Base-by-base conservation (phyloP, 2,888 invertebrate genomes). In the Oscheius sp. region DNA sequence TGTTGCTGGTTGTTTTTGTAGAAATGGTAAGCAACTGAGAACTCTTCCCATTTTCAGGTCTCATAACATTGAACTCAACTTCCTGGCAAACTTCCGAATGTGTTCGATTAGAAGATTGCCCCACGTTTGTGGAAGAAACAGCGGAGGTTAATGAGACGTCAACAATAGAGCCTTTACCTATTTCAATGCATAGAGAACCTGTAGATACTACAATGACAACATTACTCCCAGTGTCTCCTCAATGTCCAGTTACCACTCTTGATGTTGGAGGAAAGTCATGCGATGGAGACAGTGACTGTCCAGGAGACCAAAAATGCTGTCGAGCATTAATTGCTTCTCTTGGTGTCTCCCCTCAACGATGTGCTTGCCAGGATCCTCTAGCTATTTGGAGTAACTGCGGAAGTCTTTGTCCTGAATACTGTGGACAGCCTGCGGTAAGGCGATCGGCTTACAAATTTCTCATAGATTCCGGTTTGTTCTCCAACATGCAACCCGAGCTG, bases 1-100 rank as follows among this genome's bases (percentile, higher is more conserved):
- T 59, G 71, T 77, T 17, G 71, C 79, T 12, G 84, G 84, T 9
- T 84, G 84, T 49, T 84, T 80, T 71, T 84, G 84, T 66, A 73
- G 70, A 57, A 79, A 77, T 67, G 79, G 79, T 71, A 28, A 8
- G 20, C 2, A 36, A 26, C 14, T 12, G 8, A n/a, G n/a, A n/a
- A n/a, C 9, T 4, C 2, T 50, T 28, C 12, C 6, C 6, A 24
- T 32, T 36, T 56, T 56, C 4, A 73, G 73, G 74, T 14, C 47
- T 75, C 44, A 78, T 80, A n/a, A 72, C 77, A 33, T 50, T 70
- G 30, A 78, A 73, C 32, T 73, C 74, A 2, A 54, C 74, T 8
- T 67, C 72, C n/a, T 80, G 80, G 80, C 68, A 73, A 12, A 76
- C 72, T 17, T 80, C 80, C 6, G 71, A 71, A 33, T 80, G 80